phyloP scores from a whole-genome alignment of 2,113 vertebrate genomes.

The Parus major region DNA sequence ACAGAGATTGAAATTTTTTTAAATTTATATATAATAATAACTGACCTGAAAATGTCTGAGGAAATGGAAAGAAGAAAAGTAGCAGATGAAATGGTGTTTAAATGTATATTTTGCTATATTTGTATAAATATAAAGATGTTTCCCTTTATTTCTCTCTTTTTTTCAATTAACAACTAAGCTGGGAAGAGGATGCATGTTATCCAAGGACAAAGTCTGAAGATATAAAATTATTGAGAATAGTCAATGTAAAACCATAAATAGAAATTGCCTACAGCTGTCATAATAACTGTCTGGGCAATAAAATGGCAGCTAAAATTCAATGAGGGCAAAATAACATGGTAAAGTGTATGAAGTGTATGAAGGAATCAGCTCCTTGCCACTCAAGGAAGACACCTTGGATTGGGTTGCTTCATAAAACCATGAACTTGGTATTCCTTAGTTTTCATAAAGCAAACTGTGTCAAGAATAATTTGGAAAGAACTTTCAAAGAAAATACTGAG shows the following conservation, averaged over 20 bases:
- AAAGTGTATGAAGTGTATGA: not conserved
- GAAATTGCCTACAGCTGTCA: not conserved
- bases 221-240: not conserved
- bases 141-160: not conserved
- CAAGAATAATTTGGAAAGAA: not conserved
- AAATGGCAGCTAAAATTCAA: not conserved
- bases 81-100: not conserved
- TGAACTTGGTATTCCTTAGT: not conserved
- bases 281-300: not conserved
- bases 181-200: not conserved
- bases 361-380: not conserved
- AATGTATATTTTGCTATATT: not conserved
- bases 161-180: not conserved
- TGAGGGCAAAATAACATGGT: not conserved
- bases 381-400: not conserved
- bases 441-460: not conserved
- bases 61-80: conserved; percentile 47
- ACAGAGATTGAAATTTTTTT: conserved; percentile 61
- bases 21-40: not conserved
- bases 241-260: not conserved
- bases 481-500: not conserved
- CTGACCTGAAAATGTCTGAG: conserved; percentile 28
- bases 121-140: not conserved
- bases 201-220: not conserved
- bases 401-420: not conserved